These are phyloP conservation scores for Agrilus mali DNA, from an alignment of 2,888 invertebrate genomes.

Conservation along the genomic window DNA sequence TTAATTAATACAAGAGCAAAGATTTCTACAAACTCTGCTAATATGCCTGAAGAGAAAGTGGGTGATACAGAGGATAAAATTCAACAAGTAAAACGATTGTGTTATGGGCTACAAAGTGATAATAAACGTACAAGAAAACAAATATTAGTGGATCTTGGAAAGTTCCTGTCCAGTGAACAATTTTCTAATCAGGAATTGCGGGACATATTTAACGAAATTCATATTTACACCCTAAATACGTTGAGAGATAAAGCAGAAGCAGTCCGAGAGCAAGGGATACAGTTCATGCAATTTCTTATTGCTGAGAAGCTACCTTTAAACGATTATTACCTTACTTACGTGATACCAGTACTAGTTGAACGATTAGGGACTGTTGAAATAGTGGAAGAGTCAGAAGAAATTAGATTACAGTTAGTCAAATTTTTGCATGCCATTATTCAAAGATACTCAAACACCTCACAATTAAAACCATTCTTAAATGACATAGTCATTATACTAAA, in stretches of 20 bases:
- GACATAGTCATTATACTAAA: slow-evolving; percentile 62
- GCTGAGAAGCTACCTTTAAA: slow-evolving; percentile 45
- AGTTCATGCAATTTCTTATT: slow-evolving; percentile 41
- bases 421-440: slow-evolving; percentile 54
- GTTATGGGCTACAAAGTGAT: slow-evolving; percentile 40
- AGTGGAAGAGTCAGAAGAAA: slow-evolving; percentile 64
- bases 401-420: slow-evolving; percentile 55
- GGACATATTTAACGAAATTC: slow-evolving; percentile 32
- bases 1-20: not conserved
- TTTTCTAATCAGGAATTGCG: slow-evolving; percentile 30
- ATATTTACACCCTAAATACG: slow-evolving; percentile 34
- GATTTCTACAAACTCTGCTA: no score
- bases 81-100: slow-evolving; percentile 21
- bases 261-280: slow-evolving; percentile 46
- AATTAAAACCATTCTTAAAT: slow-evolving; percentile 55
- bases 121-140: slow-evolving; percentile 45
- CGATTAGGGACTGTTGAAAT: slow-evolving; percentile 68
- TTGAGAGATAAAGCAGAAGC: slow-evolving; percentile 48
- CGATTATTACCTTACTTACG: slow-evolving; percentile 61
- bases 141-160: slow-evolving; percentile 41
- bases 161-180: slow-evolving; percentile 35
- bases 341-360: slow-evolving; percentile 62
- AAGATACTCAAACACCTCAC: slow-evolving; percentile 46
- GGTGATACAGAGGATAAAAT: slow-evolving; percentile 7
- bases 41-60: no score